Evolutionary conservation across 2,888 invertebrate species (phyloP).

Genomic region (Patella pellucida): DNA sequence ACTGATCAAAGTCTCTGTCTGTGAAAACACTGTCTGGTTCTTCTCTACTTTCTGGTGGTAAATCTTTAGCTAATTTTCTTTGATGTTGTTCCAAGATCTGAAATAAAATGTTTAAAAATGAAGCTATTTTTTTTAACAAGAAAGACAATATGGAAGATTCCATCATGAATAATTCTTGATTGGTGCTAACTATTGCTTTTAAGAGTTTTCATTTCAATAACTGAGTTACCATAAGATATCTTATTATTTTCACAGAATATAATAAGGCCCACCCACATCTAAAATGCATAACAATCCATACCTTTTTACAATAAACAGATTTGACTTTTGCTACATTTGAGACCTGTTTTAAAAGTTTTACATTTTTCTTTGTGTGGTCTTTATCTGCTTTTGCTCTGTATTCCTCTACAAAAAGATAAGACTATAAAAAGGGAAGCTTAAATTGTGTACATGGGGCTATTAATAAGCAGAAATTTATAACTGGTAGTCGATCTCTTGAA

Average conservation of each 20-base stretch:
- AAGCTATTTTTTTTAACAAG: background rate
- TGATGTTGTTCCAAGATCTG: conserved; percentile 45
- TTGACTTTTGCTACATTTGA: conserved; percentile 36
- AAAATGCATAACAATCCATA: background rate
- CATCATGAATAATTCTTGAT: conserved; percentile 4
- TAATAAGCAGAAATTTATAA: no score
- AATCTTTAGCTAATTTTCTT: conserved; percentile 23
- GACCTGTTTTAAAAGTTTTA: conserved; percentile 29
- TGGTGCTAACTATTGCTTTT: conserved; percentile 13
- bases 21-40: conserved; percentile 43
- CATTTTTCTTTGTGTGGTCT: conserved; percentile 36
- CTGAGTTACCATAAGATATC: no score
- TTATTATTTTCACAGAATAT: no score
- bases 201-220: conserved; percentile 13
- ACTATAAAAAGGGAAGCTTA: conserved; percentile 5
- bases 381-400: conserved; percentile 25
- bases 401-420: conserved; percentile 27
- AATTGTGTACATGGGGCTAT: background rate
- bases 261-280: no score
- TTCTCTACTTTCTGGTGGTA: conserved; percentile 25
- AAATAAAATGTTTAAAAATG: background rate
- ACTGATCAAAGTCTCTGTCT: conserved; percentile 54
- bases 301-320: conserved; percentile 27
- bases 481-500: no score
- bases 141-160: background rate